These are phyloP conservation scores for Emydoidea blandingii DNA, from an alignment of 2,797 vertebrate species.

Conservation along the genomic window DNA sequence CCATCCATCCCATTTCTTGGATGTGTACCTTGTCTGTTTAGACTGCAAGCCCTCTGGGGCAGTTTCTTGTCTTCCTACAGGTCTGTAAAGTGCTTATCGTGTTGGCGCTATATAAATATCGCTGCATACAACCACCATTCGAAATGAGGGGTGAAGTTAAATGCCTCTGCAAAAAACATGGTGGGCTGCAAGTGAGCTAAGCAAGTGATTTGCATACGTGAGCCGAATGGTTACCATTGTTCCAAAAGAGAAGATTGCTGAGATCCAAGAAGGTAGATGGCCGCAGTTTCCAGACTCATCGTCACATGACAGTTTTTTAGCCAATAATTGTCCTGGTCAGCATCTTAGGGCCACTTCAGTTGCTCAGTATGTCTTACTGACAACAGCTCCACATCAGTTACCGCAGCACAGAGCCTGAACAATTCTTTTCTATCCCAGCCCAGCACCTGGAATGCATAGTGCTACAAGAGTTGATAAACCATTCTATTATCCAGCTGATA, in stretches of 20 bases:
- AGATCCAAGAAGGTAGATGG: background rate
- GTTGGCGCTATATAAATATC: background rate
- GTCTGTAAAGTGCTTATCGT: background rate
- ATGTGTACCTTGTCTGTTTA: too few relatives aligned
- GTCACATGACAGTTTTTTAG: background rate
- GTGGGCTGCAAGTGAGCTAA: background rate
- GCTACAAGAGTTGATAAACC: background rate
- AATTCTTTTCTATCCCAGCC: background rate
- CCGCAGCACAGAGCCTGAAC: background rate
- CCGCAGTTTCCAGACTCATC: background rate
- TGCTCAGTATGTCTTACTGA: background rate
- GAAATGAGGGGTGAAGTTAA: too few relatives aligned
- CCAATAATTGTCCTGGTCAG: background rate
- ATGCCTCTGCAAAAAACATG: background rate
- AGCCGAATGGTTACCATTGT: background rate
- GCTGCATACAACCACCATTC: too few relatives aligned
- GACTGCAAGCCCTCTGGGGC: background rate
- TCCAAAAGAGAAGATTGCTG: background rate
- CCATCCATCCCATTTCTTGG: too few relatives aligned
- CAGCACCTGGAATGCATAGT: background rate
- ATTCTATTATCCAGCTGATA: background rate
- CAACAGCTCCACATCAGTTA: background rate
- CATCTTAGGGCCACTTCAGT: background rate
- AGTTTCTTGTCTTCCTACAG: too few relatives aligned
- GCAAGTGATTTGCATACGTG: background rate